Base-by-base conservation (phyloP, 2,888 invertebrate genomes). In the Tipula lateralis region DNA sequence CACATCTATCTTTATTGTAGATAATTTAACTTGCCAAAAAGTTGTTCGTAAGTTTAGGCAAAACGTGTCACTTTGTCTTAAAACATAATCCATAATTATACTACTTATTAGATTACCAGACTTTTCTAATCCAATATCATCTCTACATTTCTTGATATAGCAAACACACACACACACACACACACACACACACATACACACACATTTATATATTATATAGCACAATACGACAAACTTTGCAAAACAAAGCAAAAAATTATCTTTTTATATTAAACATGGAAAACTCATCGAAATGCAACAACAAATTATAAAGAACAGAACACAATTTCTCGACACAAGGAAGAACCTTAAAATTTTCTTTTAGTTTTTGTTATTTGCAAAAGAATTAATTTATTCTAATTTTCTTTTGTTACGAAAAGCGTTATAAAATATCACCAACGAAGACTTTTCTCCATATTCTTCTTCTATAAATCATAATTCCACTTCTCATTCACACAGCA, bases 11-110 rank as follows among this genome's bases (percentile, higher is more conserved):
- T 9, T 32, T 32, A 32, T 32, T 32, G 0, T 36, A 44, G 44
- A 44, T 44, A 44, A 44, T 44, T 44, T n/a, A 16, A 16, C 44
- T 44, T 44, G 0, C 2, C 66, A 66, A 9, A 66, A 66, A 66
- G 9, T 66, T 39, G 9, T 66, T 9, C 24, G 7, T n/a, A 24
- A 66, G 66, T 24, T 66, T 24, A 24, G 24, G 9, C 9, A 24
- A 66, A 24, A 66, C 66, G 66, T 66, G 66, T 66, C 66, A 66
- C 66, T 66, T 66, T 66, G 24, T 66, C 66, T 66, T 24, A 66
- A 66, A 9, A 66, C 3, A 66, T 24, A 66, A 66, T 19, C 66
- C 24, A 24, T 66, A 66, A 66, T 66, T 66, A 66, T 66, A 6
- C n/a, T n/a, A n/a, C 24, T 24, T 66, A 66, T 66, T 66, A 19